Conservation (phyloP, 2,113 vertebrate species). For the Fregetta grallaria region DNA sequence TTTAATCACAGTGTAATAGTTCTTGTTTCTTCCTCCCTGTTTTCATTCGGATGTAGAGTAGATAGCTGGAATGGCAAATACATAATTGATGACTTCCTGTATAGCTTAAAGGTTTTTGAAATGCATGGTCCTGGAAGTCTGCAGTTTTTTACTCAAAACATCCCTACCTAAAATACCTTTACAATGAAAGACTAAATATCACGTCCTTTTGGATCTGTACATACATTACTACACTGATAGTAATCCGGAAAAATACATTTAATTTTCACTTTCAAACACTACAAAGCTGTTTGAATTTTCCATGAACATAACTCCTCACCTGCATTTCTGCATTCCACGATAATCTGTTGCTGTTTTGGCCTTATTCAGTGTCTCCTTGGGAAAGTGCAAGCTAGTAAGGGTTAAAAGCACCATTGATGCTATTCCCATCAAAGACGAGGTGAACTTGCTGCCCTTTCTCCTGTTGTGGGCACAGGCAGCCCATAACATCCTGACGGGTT, state of each 20-base stretch:
- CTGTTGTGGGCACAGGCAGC: accelerated
- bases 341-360: not conserved
- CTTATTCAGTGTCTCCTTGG: not conserved
- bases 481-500: accelerated
- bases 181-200: not conserved
- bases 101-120: not conserved
- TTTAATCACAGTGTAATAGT: not conserved
- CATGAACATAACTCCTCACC: not conserved
- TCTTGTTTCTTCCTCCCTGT: not conserved
- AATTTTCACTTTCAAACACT: not conserved
- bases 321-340: not conserved
- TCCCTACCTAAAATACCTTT: not conserved
- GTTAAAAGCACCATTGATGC: not conserved
- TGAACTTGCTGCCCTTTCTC: not conserved
- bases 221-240: not conserved
- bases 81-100: not conserved
- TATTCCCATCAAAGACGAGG: not conserved
- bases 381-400: not conserved
- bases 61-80: not conserved
- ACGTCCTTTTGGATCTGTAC: not conserved
- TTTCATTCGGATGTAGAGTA: not conserved
- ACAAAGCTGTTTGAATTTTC: not conserved
- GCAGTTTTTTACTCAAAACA: not conserved
- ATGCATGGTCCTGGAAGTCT: not conserved
- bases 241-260: not conserved